These are phyloP conservation scores for Sarcophaga subvicina DNA, from an alignment of 2,888 invertebrate genomes.

Conservation along the genomic window DNA sequence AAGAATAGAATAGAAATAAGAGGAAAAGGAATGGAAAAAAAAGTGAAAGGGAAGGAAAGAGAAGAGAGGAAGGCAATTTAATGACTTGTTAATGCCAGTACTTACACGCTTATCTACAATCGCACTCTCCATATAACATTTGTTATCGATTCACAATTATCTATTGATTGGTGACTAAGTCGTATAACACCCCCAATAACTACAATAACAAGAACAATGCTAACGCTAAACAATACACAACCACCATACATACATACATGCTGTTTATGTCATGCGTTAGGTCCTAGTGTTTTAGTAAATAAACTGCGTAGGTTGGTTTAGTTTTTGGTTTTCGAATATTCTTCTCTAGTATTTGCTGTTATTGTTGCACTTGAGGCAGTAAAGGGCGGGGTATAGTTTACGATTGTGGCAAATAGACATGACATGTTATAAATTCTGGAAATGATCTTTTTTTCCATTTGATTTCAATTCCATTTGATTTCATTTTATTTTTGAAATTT, in stretches of 20 bases:
- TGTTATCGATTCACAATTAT: conserved; percentile 61
- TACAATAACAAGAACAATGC: neutral
- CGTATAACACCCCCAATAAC: neutral
- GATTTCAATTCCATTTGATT: conserved; percentile 5
- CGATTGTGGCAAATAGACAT: neutral
- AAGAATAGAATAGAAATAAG: neutral
- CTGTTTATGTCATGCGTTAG: too few species aligned
- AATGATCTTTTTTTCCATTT: conserved; percentile 20
- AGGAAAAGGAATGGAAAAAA: neutral
- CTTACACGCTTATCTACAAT: conserved; percentile 58
- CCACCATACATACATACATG: neutral
- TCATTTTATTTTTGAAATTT: neutral
- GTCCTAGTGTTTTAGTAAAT: conserved; percentile 2
- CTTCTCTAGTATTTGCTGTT: neutral
- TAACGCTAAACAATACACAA: conserved; percentile 12
- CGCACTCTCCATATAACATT: conserved; percentile 42
- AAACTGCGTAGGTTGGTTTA: neutral
- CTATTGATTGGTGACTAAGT: conserved; percentile 53
- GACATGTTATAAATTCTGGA: conserved; percentile 7
- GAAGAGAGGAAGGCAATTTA: conserved; percentile 50
- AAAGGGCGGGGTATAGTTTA: neutral
- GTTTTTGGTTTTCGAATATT: too few species aligned
- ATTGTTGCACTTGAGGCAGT: neutral
- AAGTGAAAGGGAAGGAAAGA: neutral
- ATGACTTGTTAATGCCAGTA: conserved; percentile 63